Base-by-base conservation (phyloP, 1,140 invertebrate genomes). In the Gerris buenoi region DNA sequence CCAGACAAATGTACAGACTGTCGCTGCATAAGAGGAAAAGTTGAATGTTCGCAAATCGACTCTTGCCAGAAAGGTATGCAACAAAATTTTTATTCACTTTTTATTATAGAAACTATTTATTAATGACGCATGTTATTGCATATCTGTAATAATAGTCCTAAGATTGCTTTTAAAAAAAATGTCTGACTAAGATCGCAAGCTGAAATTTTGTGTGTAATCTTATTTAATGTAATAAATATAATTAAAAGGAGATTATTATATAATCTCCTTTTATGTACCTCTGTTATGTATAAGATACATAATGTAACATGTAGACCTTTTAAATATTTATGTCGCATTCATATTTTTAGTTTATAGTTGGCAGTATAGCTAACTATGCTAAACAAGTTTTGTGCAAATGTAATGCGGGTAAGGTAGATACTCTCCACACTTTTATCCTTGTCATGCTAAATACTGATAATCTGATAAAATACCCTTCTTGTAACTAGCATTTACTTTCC, bases 1-100 rank as follows among this genome's bases (percentile, higher is more conserved):
- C 77, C 82, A 2, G 83, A 85, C 73, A 79, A 79, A 66, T 88
- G 87, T 75, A 84, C 84, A 0, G 77, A 81, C 25, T 88, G 87
- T 73, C 78, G 78, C 62, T 89, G 87, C 72, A 75, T 73, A 57
- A 69, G 72, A 15, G 83, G 84, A 3, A 76, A 79, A 25, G 80
- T 85, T 28, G 81, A 81, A 65, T 88, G 86, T 70, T 71, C 73
- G 56, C 75, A 75, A 26, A 75, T 72, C 63, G 68, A 73, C 5
- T 73, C 67, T 22, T 80, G 77, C 70, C 63, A 69, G 66, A 72
- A 63, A 65, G 59, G 66, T 71, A 64, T 72, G n/a, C n/a, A n/a
- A n/a, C n/a, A n/a, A n/a, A n/a, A n/a, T n/a, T n/a, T n/a, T n/a
- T n/a, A n/a, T n/a, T n/a, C n/a, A n/a, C n/a, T n/a, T n/a, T n/a